phyloP scores from a whole-genome alignment of 2,113 vertebrate species.

The Arizona elegans region DNA sequence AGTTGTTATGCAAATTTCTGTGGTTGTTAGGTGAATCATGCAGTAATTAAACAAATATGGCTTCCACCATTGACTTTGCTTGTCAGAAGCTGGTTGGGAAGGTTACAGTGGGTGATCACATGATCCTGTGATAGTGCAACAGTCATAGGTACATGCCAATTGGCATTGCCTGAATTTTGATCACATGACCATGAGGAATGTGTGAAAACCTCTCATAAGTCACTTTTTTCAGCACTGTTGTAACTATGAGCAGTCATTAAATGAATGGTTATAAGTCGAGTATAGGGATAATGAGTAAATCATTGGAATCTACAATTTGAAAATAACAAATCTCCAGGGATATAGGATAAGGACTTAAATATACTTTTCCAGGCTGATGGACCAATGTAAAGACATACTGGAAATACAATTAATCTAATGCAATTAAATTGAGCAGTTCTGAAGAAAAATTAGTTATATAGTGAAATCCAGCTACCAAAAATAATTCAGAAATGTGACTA shows the following conservation, averaged over 20 bases:
- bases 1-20: background rate
- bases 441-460: background rate
- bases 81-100: background rate
- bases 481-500: background rate
- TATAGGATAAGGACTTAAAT: background rate
- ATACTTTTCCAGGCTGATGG: background rate
- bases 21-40: background rate
- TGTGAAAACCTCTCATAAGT: background rate
- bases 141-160: too few species aligned
- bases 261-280: background rate
- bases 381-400: background rate
- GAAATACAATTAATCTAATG: background rate
- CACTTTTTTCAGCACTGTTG: background rate
- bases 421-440: background rate
- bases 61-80: background rate
- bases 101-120: background rate
- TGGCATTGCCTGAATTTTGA: too few species aligned
- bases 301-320: background rate
- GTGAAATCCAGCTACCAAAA: background rate
- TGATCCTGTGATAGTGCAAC: background rate
- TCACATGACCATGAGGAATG: background rate
- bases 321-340: background rate
- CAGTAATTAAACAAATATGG: background rate
- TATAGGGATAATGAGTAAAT: background rate
- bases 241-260: background rate